Conservation (phyloP, 2,888 invertebrate genomes). For the Eupithecia exiguata region DNA sequence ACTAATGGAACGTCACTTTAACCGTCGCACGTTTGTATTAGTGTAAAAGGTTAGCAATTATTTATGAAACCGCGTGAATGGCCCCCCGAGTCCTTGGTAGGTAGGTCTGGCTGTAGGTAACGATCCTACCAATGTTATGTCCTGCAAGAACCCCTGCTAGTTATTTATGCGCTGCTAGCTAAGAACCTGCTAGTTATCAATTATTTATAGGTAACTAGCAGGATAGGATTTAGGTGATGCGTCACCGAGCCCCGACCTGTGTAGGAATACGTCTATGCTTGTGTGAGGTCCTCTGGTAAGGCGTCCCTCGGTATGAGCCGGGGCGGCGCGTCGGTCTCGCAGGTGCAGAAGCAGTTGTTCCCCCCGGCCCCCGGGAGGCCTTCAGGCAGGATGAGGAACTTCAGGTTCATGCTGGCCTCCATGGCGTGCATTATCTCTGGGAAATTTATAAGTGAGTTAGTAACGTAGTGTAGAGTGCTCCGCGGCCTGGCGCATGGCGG, state of each 20-base stretch:
- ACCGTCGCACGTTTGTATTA: neutral
- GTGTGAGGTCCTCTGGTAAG: neutral
- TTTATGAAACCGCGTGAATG: neutral
- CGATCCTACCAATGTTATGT: neutral
- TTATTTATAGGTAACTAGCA: too few relatives aligned
- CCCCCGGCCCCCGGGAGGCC: neutral
- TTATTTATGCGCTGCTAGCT: neutral
- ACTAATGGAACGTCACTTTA: neutral
- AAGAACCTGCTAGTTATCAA: neutral
- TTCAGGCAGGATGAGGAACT: neutral
- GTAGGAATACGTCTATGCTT: too few relatives aligned
- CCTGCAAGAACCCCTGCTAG: neutral
- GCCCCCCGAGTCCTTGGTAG: neutral
- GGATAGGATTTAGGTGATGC: neutral
- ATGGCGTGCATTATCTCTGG: conserved; percentile 5
- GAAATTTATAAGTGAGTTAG: neutral
- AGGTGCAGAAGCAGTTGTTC: conserved; percentile 8
- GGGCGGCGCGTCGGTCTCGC: neutral
- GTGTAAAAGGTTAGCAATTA: neutral
- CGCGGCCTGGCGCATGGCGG: too few relatives aligned
- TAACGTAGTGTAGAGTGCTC: too few relatives aligned
- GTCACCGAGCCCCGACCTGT: too few relatives aligned
- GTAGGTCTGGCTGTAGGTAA: neutral
- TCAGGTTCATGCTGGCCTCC: neutral
- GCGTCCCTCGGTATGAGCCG: conserved; percentile 3